Percentiles rank a stretch among this genome's conserved stretches.
Conservation (phyloP, 2,797 vertebrate species). For the Sus cebifrons region DNA sequence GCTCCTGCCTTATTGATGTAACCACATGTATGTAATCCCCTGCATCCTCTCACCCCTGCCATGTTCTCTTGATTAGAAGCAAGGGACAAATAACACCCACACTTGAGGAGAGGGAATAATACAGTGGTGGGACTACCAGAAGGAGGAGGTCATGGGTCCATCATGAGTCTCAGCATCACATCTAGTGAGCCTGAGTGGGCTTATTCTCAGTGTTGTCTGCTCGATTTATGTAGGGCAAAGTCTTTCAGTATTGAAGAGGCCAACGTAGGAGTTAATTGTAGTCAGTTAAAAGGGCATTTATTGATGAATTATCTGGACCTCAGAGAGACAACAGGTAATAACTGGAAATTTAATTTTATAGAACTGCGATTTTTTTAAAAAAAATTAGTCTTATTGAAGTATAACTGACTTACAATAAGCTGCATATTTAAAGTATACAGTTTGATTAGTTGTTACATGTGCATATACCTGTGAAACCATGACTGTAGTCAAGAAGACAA, state of each 20-base stretch:
- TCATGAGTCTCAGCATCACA: neutral
- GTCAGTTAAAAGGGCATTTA: neutral
- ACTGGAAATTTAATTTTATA: neutral
- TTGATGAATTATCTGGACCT: neutral
- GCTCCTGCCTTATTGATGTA: neutral
- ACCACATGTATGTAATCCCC: neutral
- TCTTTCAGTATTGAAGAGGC: neutral
- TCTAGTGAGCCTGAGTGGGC: neutral
- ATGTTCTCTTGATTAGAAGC: too few relatives aligned
- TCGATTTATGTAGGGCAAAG: neutral
- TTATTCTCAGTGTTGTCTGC: neutral
- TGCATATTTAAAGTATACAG: neutral
- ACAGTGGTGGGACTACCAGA: too few relatives aligned
- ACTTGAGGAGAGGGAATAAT: too few relatives aligned
- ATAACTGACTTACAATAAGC: neutral
- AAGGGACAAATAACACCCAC: too few relatives aligned
- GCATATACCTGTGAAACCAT: neutral
- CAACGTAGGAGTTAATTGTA: neutral
- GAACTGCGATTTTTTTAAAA: neutral
- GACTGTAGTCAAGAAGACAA: neutral
- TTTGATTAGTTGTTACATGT: neutral
- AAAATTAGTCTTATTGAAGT: neutral
- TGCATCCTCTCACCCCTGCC: too few relatives aligned
- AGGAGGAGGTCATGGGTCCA: too few relatives aligned
- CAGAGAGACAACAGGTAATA: neutral